Conservation (phyloP, 2,797 vertebrate genomes). For the Manis crassicaudata region DNA sequence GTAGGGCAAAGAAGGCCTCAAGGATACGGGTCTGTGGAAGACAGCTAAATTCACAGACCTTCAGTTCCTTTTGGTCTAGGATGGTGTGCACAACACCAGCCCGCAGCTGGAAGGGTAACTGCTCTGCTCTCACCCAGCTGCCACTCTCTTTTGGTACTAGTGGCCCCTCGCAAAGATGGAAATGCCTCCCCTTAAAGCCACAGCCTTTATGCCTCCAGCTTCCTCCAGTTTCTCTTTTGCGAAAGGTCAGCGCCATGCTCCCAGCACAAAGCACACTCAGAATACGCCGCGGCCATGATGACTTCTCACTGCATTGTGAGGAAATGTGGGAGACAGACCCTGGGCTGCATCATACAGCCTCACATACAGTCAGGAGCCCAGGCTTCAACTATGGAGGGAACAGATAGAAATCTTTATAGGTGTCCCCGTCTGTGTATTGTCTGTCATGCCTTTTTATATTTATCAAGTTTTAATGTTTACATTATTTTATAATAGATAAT, state of each 20-base stretch:
- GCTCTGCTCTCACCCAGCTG: neutral
- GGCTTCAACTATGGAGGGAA: neutral
- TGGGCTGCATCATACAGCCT: neutral
- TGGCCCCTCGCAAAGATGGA: neutral
- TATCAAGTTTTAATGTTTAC: neutral
- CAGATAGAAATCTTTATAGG: neutral
- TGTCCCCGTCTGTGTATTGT: neutral
- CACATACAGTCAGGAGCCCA: neutral
- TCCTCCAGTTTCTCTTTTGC: neutral
- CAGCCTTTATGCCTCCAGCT: neutral
- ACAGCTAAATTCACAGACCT: neutral
- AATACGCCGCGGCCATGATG: neutral
- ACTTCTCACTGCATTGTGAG: neutral
- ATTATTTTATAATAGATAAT: conserved; percentile 17
- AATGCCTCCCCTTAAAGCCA: neutral
- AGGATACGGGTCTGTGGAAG: neutral
- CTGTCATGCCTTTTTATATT: neutral
- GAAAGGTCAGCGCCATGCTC: neutral
- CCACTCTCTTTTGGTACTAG: neutral
- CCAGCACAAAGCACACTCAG: neutral
- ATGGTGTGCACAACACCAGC: neutral
- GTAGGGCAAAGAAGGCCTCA: neutral
- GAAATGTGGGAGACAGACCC: neutral
- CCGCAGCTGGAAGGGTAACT: neutral
- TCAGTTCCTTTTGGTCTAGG: neutral